Percentiles rank a stretch among this genome's conserved stretches.
Evolutionary conservation across 2,113 vertebrate species (phyloP).

Genomic region (Empidonax traillii): DNA sequence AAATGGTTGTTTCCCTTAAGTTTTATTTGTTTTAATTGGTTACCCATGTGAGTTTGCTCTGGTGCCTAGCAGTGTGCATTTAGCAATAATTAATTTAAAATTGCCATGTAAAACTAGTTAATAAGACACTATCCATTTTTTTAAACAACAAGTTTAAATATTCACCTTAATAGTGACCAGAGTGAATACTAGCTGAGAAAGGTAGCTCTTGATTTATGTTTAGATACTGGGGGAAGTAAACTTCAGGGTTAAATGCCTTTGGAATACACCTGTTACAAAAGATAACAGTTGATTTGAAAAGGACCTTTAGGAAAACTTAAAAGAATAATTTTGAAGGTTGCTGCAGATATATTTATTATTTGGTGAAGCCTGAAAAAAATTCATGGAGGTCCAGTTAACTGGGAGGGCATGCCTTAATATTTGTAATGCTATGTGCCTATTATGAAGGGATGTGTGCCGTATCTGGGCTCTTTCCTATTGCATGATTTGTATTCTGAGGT

Average conservation of each 20-base stretch:
- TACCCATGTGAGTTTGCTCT: neutral
- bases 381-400: neutral
- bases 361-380: neutral
- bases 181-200: neutral
- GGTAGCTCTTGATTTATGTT: neutral
- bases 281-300: neutral
- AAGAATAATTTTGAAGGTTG: neutral
- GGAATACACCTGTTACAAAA: neutral
- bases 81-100: neutral
- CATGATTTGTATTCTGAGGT: neutral
- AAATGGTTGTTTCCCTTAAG: neutral
- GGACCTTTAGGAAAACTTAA: neutral
- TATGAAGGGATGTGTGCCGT: accelerated
- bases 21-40: neutral
- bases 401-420: neutral
- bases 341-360: neutral
- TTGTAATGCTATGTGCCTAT: neutral
- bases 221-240: neutral
- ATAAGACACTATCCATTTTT: neutral
- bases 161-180: neutral
- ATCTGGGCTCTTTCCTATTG: neutral
- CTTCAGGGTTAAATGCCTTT: neutral
- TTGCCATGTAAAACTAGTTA: neutral
- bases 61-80: neutral
- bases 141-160: neutral